These are phyloP conservation scores for Achlya flavicornis DNA, from an alignment of 2,888 invertebrate species.

Conservation along the genomic window DNA sequence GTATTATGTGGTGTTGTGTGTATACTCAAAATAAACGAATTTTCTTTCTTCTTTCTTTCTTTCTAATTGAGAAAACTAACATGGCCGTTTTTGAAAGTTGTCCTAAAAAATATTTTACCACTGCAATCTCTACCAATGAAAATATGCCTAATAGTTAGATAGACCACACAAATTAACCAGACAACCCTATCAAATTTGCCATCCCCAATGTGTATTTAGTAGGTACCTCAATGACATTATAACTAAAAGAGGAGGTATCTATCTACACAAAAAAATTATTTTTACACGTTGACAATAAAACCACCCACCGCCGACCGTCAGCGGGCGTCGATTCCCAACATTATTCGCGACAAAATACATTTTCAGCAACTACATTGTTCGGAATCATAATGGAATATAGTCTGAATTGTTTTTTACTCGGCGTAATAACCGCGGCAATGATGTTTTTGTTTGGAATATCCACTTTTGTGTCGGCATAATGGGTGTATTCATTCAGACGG, in stretches of 20 bases:
- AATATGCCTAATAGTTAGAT: too few relatives aligned
- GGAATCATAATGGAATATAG: conserved; percentile 67
- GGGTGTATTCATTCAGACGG: conserved; percentile 80
- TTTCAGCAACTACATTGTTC: conserved; percentile 65
- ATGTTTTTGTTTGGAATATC: conserved; percentile 78
- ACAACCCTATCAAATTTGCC: background rate
- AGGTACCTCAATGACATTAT: too few relatives aligned
- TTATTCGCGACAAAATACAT: conserved; percentile 60
- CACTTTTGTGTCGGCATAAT: conserved; percentile 80
- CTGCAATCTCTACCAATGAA: too few relatives aligned
- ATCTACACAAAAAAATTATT: conserved; percentile 11
- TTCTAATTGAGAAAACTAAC: too few relatives aligned
- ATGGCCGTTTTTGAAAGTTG: too few relatives aligned
- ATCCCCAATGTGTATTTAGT: conserved; percentile 1
- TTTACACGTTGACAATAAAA: conserved; percentile 36
- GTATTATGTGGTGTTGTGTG: too few relatives aligned
- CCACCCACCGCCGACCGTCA: conserved; percentile 22
- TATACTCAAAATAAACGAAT: too few relatives aligned
- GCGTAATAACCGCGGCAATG: conserved; percentile 65
- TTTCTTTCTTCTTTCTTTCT: too few relatives aligned
- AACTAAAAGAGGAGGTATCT: background rate
- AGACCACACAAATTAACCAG: background rate
- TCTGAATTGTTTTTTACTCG: conserved; percentile 70
- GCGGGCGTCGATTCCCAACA: conserved; percentile 40
- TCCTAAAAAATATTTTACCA: too few relatives aligned